These are phyloP conservation scores for Anoura caudifer DNA, from an alignment of 2,113 vertebrate species.

Conservation along the genomic window DNA sequence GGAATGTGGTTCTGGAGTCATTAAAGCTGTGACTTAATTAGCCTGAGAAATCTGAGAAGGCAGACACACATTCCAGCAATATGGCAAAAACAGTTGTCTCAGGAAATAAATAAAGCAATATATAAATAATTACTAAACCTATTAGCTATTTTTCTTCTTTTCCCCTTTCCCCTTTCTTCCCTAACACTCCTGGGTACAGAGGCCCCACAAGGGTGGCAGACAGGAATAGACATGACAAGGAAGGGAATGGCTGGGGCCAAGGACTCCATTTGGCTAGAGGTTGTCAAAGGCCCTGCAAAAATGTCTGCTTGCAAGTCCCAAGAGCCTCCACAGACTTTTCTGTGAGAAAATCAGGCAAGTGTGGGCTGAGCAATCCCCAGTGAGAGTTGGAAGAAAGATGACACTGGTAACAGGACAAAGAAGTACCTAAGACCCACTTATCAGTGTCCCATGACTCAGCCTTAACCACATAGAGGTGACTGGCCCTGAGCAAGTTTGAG, in stretches of 20 bases:
- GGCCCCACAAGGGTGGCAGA: neutral
- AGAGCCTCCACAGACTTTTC: neutral
- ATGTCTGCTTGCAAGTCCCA: neutral
- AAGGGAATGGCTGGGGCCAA: neutral
- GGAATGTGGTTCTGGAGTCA: neutral
- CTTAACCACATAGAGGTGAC: neutral
- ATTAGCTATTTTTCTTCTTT: neutral
- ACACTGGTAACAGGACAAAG: neutral
- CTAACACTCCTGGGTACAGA: neutral
- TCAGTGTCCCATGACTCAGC: neutral
- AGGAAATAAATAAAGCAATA: slow-evolving; percentile 46
- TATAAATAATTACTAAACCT: slow-evolving; percentile 9
- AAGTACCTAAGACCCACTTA: neutral
- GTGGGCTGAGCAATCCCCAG: neutral
- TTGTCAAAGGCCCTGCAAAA: neutral
- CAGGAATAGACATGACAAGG: neutral
- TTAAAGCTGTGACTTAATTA: slow-evolving; percentile 31
- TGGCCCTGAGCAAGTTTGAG: neutral
- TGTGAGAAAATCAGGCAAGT: neutral
- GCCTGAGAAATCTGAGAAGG: neutral
- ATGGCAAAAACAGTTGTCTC: slow-evolving; percentile 43
- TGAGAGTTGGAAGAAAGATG: neutral
- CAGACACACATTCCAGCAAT: slow-evolving; percentile 17
- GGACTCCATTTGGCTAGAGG: neutral
- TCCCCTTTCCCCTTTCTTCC: neutral